A percentile compares a stretch with the other conserved stretches of the same genome.
Evolutionary conservation across 2,113 vertebrate species (phyloP).

Genomic region (Vimba vimba): DNA sequence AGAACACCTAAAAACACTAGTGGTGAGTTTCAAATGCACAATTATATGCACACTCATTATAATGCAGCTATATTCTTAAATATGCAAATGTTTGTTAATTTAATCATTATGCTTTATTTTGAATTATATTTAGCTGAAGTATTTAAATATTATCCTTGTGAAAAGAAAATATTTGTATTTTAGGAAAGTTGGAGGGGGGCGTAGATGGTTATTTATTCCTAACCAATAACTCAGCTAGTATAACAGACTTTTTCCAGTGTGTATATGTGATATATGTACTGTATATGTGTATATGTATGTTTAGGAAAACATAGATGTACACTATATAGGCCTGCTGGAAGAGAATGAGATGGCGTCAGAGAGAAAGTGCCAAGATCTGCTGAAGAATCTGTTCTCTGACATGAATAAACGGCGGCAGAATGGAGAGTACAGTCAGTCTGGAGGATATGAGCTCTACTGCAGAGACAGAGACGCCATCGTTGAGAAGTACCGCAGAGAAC

Average conservation of each 20-base stretch:
- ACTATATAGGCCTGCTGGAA: slow-evolving; percentile 40
- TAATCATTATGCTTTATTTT: neutral
- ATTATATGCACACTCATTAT: neutral
- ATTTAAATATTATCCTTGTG: neutral
- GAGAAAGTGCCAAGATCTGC: slow-evolving; percentile 48
- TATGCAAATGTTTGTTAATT: neutral
- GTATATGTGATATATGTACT: neutral
- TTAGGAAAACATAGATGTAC: slow-evolving; percentile 45
- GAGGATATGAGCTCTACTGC: slow-evolving; percentile 62
- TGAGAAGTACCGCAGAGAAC: slow-evolving; percentile 40
- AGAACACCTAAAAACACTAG: slow-evolving; percentile 41
- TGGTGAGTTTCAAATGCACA: slow-evolving; percentile 27
- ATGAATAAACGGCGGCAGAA: slow-evolving; percentile 44
- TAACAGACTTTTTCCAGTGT: neutral
- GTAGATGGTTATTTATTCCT: neutral
- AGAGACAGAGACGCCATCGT: slow-evolving; percentile 47
- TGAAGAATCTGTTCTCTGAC: slow-evolving; percentile 44
- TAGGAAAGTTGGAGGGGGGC: neutral
- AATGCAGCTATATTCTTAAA: neutral
- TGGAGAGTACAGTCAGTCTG: slow-evolving; percentile 53
- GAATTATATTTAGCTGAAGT: neutral
- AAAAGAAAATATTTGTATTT: neutral
- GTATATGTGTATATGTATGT: neutral
- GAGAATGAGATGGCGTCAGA: slow-evolving; percentile 57
- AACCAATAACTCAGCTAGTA: neutral